Evolutionary conservation across 2,888 invertebrate species (phyloP).

Genomic region (Clusia tigrina): DNA sequence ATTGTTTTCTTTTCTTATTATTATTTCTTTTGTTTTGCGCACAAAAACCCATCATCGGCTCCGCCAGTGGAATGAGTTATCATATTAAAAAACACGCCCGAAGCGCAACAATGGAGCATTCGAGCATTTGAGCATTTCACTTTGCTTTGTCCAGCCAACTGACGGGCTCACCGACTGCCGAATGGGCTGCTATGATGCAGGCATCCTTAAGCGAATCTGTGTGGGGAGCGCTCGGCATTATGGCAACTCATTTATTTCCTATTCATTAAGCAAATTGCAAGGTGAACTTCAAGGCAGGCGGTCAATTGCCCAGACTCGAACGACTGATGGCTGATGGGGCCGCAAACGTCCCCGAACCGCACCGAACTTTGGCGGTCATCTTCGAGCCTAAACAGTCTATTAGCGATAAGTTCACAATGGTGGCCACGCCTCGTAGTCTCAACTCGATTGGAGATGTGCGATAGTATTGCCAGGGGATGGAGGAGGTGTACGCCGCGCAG

Average conservation of each 20-base stretch:
- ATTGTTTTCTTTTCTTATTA: no score
- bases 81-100: not conserved
- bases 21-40: no score
- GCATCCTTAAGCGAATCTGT: not conserved
- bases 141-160: not conserved
- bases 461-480: no score
- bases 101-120: not conserved
- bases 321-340: not conserved
- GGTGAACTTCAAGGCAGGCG: not conserved
- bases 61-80: conserved; percentile 5
- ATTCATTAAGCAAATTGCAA: conserved; percentile 9
- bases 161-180: not conserved
- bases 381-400: conserved; percentile 1
- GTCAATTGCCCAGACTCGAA: not conserved
- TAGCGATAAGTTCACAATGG: no score
- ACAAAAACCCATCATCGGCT: no score
- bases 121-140: not conserved
- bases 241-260: not conserved
- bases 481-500: no score
- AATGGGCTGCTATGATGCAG: not conserved
- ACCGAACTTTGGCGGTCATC: conserved; percentile 6
- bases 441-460: not conserved
- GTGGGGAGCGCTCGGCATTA: no score
- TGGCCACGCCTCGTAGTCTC: not conserved
- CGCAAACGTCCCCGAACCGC: not conserved